Base-by-base conservation (phyloP, 2,888 invertebrate species). In the Chymomyza procnemis region DNA sequence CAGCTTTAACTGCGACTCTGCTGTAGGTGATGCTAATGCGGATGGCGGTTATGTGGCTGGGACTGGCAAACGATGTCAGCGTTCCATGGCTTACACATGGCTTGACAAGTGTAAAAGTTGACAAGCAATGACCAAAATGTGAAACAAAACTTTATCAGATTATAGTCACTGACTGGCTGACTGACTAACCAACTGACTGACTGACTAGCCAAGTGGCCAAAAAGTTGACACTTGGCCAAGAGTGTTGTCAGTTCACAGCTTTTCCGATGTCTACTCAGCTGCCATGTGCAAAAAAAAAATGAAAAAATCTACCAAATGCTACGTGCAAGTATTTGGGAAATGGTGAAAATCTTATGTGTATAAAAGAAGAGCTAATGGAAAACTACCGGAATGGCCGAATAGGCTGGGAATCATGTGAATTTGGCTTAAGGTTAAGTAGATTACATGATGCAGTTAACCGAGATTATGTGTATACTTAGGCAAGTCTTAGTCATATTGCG, bases 71-170 rank as follows among this genome's bases (percentile, higher is more conserved):
- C 16, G 57, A 41, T n/a, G 54, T 60, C 41, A 47, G 34, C 5
- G 41, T 9, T 50, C 41, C 48, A 68, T 66, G 52, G 74, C 62
- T 62, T 61, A 69, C 19, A 18, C 61, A 47, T 67, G 16, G 64
- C 67, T 26, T 85, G 85, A 85, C 82, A 83, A 83, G 82, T 83
- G 82, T 79, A 85, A 85, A 79, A 83, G 80, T 83, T 82, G 85
- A 83, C 82, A 85, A 66, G 82, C 77, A 64, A 72, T 75, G 69
- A 52, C 62, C 41, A 57, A 14, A 56, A 26, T n/a, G 26, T 22
- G 48, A 60, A 60, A 47, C 47, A 60, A 46, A 60, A 19, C 61
- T 79, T 83, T 85, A 83, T 83, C 85, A 79, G 82, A 82, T 82
- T 82, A 75, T 67, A 61, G 30, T 78, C 66, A 19, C 18, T 14